phyloP scores from a whole-genome alignment of 1,140 invertebrate species.

The Aradophagus sp. region DNA sequence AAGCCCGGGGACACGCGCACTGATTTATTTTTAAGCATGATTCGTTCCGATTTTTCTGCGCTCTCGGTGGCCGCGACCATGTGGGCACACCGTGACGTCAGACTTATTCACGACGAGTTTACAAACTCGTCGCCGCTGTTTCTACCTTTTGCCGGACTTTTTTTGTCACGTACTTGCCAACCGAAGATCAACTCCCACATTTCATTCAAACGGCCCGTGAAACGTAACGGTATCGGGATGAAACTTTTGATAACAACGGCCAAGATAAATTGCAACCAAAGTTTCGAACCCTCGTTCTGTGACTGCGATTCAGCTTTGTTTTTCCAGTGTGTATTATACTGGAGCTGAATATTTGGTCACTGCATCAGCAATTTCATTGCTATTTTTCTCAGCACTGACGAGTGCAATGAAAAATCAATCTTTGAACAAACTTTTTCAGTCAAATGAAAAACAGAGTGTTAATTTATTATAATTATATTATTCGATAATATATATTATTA shows the following conservation, averaged over 20 bases:
- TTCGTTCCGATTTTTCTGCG: constrained; percentile 49
- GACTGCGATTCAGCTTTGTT: no score
- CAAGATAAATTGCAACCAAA: constrained; percentile 12
- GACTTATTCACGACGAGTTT: constrained; percentile 39
- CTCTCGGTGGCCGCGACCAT: constrained; percentile 17
- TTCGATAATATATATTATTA: no score
- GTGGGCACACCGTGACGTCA: constrained; percentile 44
- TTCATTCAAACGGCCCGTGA: constrained; percentile 36
- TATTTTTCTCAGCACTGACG: no score
- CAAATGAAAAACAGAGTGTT: no score
- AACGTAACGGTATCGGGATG: constrained; percentile 32
- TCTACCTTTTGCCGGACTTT: constrained; percentile 3
- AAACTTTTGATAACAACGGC: constrained; percentile 30
- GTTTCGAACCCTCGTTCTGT: no score
- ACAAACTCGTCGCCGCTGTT: constrained; percentile 38
- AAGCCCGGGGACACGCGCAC: constrained; percentile 29
- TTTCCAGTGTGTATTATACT: no score
- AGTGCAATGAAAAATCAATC: no score
- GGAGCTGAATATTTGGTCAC: no score
- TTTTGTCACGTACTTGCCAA: constrained; percentile 3
- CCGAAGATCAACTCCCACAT: constrained; percentile 36
- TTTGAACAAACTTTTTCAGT: no score
- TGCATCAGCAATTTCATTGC: no score
- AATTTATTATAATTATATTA: no score
- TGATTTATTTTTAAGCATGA: constrained; percentile 55